Evolutionary conservation across 2,888 invertebrate species (phyloP).

Genomic region (Furcula furcula): DNA sequence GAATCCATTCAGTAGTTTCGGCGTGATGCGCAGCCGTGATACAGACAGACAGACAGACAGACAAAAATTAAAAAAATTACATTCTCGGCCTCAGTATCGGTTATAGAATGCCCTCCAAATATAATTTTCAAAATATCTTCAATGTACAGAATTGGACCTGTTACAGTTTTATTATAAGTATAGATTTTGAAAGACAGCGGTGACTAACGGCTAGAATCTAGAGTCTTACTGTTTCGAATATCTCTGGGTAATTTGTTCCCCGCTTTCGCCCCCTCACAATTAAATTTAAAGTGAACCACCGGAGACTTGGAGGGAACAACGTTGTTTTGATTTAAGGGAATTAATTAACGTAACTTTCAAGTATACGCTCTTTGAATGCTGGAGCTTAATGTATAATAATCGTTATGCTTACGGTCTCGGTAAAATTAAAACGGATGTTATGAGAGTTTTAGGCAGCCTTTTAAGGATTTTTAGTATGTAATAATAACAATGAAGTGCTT

Average conservation of each 20-base stretch:
- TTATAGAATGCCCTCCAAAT: too few species aligned
- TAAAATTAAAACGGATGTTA: constrained; percentile 29
- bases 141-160: too few species aligned
- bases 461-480: constrained; percentile 17
- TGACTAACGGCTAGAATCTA: constrained; percentile 14
- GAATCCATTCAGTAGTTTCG: too few species aligned
- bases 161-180: too few species aligned
- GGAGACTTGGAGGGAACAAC: constrained; percentile 49
- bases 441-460: constrained; percentile 19
- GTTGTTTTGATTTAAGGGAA: constrained; percentile 72
- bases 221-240: constrained; percentile 43
- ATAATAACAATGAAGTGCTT: too few species aligned
- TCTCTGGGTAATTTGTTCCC: constrained; percentile 56
- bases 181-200: background rate
- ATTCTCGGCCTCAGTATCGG: too few species aligned
- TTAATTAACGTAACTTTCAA: constrained; percentile 62
- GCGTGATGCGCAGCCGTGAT: too few species aligned
- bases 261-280: constrained; percentile 53
- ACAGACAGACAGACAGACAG: too few species aligned
- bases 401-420: constrained; percentile 32
- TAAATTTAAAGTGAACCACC: constrained; percentile 65
- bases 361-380: constrained; percentile 42
- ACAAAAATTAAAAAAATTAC: too few species aligned
- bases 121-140: too few species aligned
- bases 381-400: constrained; percentile 48